Conservation (phyloP, 2,888 invertebrate species). For the Noctua fimbriata region DNA sequence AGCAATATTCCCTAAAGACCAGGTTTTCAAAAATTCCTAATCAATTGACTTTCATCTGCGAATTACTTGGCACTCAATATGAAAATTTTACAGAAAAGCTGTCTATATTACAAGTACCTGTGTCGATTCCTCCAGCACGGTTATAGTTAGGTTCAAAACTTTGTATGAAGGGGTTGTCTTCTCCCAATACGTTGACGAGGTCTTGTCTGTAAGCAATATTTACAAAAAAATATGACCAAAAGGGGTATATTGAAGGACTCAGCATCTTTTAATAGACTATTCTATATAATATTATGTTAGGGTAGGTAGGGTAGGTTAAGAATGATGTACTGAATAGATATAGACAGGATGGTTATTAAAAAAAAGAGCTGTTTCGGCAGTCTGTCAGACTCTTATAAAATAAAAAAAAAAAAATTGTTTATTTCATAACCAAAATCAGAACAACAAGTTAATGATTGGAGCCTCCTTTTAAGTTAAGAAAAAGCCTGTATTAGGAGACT, state of each 20-base stretch:
- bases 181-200: slow-evolving; percentile 87
- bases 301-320: too few relatives aligned
- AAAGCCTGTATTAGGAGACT: too few relatives aligned
- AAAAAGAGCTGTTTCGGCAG: too few relatives aligned
- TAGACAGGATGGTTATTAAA: too few relatives aligned
- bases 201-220: slow-evolving; percentile 82
- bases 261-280: neutral
- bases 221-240: neutral
- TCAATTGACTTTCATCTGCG: neutral
- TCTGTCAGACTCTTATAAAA: too few relatives aligned
- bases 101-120: slow-evolving; percentile 71
- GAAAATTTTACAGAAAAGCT: neutral
- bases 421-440: too few relatives aligned
- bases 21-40: neutral
- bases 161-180: slow-evolving; percentile 88
- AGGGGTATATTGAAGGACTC: neutral
- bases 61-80: neutral
- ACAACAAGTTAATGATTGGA: too few relatives aligned
- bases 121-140: slow-evolving; percentile 84
- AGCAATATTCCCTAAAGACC: neutral
- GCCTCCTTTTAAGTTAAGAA: too few relatives aligned
- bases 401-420: too few relatives aligned
- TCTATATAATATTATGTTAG: too few relatives aligned
- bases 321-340: too few relatives aligned
- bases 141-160: slow-evolving; percentile 89